phyloP scores from a whole-genome alignment of 2,113 vertebrate genomes.

The Eclectus roratus region DNA sequence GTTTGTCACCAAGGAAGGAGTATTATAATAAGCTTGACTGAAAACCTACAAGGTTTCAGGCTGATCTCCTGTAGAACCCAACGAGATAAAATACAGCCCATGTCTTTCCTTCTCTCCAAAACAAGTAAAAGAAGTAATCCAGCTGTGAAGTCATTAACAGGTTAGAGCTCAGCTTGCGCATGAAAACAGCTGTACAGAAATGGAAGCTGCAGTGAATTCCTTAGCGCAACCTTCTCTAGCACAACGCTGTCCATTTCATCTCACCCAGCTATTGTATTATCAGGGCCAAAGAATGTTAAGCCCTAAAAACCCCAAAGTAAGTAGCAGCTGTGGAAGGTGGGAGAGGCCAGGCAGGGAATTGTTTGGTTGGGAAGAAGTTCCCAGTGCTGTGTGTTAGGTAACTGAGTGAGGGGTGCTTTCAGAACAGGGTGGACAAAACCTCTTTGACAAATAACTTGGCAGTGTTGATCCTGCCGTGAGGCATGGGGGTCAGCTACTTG shows the following conservation, averaged over 20 bases:
- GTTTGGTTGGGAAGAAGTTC: not conserved
- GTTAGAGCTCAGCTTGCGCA: not conserved
- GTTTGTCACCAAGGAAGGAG: not conserved
- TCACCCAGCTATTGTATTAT: not conserved
- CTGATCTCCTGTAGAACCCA: not conserved
- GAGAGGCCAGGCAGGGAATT: not conserved
- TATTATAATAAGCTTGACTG: not conserved
- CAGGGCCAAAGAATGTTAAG: not conserved
- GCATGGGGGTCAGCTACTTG: not conserved
- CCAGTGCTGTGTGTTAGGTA: not conserved
- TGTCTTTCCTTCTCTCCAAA: not conserved
- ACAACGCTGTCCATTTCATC: not conserved
- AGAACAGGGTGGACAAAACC: not conserved
- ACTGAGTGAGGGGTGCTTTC: not conserved
- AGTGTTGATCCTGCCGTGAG: not conserved
- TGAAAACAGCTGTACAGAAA: not conserved
- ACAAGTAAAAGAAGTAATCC: not conserved
- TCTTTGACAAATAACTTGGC: not conserved
- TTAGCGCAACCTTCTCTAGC: not conserved
- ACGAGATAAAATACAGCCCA: not conserved
- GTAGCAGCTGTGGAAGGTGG: not conserved
- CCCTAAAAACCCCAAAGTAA: not conserved
- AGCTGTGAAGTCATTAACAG: not conserved
- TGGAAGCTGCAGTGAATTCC: not conserved
- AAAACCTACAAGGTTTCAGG: not conserved